Evolutionary conservation across 2,797 vertebrate genomes (phyloP).

Genomic region (Heterohyrax brucei): DNA sequence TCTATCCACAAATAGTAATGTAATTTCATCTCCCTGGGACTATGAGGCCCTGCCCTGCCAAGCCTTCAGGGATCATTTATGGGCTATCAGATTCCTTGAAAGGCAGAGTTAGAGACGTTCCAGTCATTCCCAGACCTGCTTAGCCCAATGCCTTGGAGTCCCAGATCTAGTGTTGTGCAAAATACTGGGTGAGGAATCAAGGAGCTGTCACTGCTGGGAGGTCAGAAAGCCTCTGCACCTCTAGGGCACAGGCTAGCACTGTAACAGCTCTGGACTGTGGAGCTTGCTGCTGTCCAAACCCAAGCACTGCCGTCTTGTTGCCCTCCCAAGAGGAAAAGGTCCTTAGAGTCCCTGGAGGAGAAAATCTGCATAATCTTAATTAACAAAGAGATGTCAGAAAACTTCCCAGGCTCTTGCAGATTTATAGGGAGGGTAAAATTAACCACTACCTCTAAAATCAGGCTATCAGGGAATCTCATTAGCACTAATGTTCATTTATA

Average conservation of each 20-base stretch:
- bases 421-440: conserved; percentile 92
- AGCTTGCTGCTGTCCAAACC: neutral
- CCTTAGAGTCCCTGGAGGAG: conserved; percentile 58
- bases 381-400: conserved; percentile 89
- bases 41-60: neutral
- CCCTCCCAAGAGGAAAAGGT: conserved; percentile 66
- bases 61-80: neutral
- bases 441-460: conserved; percentile 90
- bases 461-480: conserved; percentile 91
- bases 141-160: too few relatives aligned
- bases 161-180: neutral
- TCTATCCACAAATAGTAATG: neutral
- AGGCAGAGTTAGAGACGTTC: neutral
- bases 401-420: conserved; percentile 83
- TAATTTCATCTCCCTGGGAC: neutral
- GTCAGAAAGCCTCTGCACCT: neutral
- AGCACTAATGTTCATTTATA: conserved; percentile 92
- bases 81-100: conserved; percentile 7
- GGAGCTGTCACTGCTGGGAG: neutral
- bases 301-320: neutral
- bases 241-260: neutral
- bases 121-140: accelerated
- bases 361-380: conserved; percentile 89
- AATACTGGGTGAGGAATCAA: neutral
- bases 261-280: neutral